A percentile compares a stretch with the other conserved stretches of the same genome.
Evolutionary conservation across 1,140 invertebrate species (phyloP).

Genomic region (Lepidurus apus): DNA sequence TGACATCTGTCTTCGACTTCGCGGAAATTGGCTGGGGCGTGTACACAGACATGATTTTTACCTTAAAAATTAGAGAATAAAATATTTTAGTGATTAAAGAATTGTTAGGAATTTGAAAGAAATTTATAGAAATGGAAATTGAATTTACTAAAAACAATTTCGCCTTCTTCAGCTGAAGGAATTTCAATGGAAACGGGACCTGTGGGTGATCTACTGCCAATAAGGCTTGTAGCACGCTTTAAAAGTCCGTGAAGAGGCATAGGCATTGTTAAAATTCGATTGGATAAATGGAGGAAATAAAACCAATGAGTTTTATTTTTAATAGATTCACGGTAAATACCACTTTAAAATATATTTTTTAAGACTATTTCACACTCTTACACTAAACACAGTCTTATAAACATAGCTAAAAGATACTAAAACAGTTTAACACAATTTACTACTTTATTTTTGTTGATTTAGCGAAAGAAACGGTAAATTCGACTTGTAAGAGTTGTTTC

Average conservation of each 20-base stretch:
- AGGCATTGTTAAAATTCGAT: background rate
- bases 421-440: background rate
- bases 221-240: constrained; percentile 67
- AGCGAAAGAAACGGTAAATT: background rate
- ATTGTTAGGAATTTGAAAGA: background rate
- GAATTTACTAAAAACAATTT: constrained; percentile 71
- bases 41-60: constrained; percentile 91
- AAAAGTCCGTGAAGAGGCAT: constrained; percentile 72
- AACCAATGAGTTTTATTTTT: background rate
- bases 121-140: background rate
- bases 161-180: constrained; percentile 66
- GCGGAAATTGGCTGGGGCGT: constrained; percentile 73
- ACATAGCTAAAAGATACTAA: too few relatives aligned
- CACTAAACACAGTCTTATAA: too few relatives aligned
- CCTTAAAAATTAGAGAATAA: constrained; percentile 36
- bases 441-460: background rate
- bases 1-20: constrained; percentile 78
- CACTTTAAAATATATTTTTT: background rate
- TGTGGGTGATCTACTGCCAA: constrained; percentile 61
- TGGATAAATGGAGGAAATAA: background rate
- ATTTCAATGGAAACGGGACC: constrained; percentile 44
- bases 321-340: background rate
- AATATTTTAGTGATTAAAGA: constrained; percentile 22
- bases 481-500: background rate
- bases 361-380: too few relatives aligned